Percentiles rank a stretch among this genome's conserved stretches.
These are phyloP conservation scores for Leptopilina boulardi DNA, from an alignment of 1,140 invertebrate genomes.

Conservation along the genomic window DNA sequence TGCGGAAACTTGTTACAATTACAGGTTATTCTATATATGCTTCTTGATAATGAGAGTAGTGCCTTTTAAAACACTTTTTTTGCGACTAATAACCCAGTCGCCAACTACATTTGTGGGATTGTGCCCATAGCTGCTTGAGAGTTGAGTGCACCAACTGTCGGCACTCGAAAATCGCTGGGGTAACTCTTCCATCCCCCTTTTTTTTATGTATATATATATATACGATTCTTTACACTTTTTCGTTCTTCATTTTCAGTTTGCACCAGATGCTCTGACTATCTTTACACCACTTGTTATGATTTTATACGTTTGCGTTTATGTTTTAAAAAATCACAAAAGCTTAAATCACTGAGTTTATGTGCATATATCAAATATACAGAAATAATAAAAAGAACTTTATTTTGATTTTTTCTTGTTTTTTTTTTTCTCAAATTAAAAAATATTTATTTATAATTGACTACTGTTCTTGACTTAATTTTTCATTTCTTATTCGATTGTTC, in stretches of 20 bases:
- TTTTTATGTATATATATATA: not conserved
- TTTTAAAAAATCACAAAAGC: not conserved
- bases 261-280: constrained; percentile 57
- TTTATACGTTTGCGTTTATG: not conserved
- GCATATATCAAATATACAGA: no score
- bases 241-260: constrained; percentile 48
- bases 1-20: no score
- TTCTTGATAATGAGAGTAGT: constrained; percentile 39
- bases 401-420: no score
- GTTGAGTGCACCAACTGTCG: constrained; percentile 75
- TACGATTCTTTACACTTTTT: constrained; percentile 55
- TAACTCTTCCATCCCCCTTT: constrained; percentile 50
- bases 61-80: constrained; percentile 46
- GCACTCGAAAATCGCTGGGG: constrained; percentile 66
- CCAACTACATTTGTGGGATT: constrained; percentile 56
- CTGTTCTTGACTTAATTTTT: no score
- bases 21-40: no score
- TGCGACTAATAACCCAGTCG: constrained; percentile 58
- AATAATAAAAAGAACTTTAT: no score
- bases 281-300: constrained; percentile 48
- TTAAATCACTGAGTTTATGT: not conserved
- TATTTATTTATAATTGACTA: no score
- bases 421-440: no score
- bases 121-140: constrained; percentile 59
- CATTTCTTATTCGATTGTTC: no score